Percentiles rank a stretch among this genome's conserved stretches.
Conservation (phyloP, 2,797 vertebrate species). For the Melanogrammus aeglefinus region DNA sequence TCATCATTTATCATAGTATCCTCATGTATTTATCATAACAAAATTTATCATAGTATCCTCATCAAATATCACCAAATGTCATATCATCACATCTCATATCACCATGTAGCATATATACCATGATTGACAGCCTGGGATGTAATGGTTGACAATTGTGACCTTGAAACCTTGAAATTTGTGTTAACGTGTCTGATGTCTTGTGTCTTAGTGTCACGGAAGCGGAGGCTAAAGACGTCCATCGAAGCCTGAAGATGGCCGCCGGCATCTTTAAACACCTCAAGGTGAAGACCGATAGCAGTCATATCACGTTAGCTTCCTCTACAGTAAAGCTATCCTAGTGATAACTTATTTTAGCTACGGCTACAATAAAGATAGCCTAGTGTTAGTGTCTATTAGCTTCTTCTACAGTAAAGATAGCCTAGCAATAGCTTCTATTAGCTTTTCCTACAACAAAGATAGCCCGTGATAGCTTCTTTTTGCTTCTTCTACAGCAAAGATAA, state of each 20-base stretch:
- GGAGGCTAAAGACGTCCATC: constrained; percentile 96
- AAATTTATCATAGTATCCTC: too few species aligned
- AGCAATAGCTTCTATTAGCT: too few species aligned
- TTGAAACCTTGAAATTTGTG: too few species aligned
- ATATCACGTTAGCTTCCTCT: background rate
- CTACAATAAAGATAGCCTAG: background rate
- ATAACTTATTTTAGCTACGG: background rate
- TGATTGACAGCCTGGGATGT: background rate
- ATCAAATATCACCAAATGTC: too few species aligned
- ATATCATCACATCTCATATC: background rate
- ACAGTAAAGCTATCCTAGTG: too few species aligned
- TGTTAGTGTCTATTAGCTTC: background rate
- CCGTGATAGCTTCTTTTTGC: background rate
- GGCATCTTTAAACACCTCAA: constrained; percentile 95
- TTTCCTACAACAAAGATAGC: background rate
- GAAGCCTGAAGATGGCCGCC: constrained; percentile 90
- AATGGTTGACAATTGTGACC: background rate
- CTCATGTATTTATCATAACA: too few species aligned
- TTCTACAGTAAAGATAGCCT: background rate
- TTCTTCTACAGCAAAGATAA: too few species aligned
- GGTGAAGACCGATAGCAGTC: constrained; percentile 66
- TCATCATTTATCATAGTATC: background rate
- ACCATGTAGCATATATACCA: background rate
- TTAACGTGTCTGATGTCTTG: background rate
- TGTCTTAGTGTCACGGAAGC: constrained; percentile 84